Evolutionary conservation across 2,113 vertebrate genomes (phyloP), one percentile per base, ranked within the genome.

Genomic region (Amblyopsis rosae): DNA sequence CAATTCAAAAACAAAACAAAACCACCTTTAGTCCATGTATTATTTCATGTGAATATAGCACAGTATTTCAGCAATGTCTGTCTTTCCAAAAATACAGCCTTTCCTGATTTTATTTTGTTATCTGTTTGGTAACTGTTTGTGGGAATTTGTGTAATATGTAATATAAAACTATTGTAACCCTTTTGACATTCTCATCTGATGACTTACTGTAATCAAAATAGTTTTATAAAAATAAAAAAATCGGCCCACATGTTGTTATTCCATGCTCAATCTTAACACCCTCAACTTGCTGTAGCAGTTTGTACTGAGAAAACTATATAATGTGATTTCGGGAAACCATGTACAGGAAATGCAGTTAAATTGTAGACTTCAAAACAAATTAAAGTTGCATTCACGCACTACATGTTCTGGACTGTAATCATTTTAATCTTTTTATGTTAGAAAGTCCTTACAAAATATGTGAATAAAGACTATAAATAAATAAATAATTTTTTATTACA

Each of bases 261-360:
- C 69, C 62, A 54, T 67, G 67, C 62, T 48, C 11, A 69, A 1
- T 65, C 64, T 6, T n/a, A 46, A 48, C 46, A 4, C 19, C 63
- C 73, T 72, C 50, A 72, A 45, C 19, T 59, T 72, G 26, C 55
- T 72, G 3, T 63, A 73, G 49, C 63, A 82, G 66, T 83, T 81
- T 84, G 45, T 51, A 56, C 67, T 76, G 48, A 63, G 61, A 79
- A 86, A 87, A 86, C 77, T 68, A 77, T n/a, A 75, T 62, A 81
- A 71, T 68, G 72, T 1, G 15, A 79, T 70, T 86, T 88, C 85
- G 79, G 62, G 85, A 86, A 72, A 59, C 75, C 71, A 79, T 84
- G 65, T 67, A 82, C 80, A 57, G 87, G 81, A 90, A 89, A 85
- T 73, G 58, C 72, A 83, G 76, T 80, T 80, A 91, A 92, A 91